phyloP scores from a whole-genome alignment of 2,797 vertebrate genomes.

The Acrossocheilus wenchowensis region DNA sequence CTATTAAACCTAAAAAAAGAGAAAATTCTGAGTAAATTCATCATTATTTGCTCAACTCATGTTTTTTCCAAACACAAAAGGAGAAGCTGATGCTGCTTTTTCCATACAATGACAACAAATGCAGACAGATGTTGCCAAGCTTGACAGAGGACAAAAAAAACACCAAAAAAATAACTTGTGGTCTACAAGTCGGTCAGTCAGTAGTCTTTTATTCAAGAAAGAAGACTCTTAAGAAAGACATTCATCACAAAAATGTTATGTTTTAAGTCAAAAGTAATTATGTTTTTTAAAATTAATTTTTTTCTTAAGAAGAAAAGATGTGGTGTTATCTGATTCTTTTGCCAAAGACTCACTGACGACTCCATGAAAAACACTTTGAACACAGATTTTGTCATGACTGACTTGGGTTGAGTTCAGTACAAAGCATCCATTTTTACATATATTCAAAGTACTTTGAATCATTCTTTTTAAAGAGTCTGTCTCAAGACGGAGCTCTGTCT shows the following conservation, averaged over 20 bases:
- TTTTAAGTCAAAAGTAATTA: no score
- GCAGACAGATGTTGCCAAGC: neutral
- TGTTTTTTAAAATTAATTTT: neutral
- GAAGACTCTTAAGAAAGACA: neutral
- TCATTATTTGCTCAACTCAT: neutral
- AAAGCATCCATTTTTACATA: no score
- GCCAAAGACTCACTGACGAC: no score
- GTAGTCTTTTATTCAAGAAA: neutral
- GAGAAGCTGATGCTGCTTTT: constrained; percentile 9
- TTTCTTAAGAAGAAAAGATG: neutral
- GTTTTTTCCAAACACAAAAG: neutral
- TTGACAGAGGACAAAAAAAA: neutral
- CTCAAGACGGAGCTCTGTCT: no score
- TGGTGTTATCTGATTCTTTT: neutral
- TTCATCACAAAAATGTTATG: neutral
- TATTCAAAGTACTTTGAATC: no score
- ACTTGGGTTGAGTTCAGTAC: neutral
- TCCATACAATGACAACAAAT: neutral
- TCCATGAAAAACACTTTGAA: neutral
- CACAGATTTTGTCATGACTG: neutral
- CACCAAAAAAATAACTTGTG: neutral
- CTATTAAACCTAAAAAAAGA: neutral
- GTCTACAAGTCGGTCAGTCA: neutral
- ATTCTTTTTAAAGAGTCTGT: no score
- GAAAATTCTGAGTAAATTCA: neutral